phyloP scores from a whole-genome alignment of 2,113 vertebrate species.

The Centropus bengalensis region DNA sequence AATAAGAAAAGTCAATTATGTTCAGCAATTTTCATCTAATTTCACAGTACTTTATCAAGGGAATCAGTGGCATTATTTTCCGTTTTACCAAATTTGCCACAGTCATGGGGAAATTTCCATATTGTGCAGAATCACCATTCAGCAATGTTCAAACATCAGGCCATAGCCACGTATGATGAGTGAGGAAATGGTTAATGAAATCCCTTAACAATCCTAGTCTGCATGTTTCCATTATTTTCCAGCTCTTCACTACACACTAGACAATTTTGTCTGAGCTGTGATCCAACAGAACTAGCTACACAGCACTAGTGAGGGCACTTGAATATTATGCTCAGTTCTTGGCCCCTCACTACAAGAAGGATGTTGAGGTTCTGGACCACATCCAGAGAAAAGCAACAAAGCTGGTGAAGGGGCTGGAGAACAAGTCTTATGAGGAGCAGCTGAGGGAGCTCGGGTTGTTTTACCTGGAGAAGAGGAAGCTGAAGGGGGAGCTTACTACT shows the following conservation, averaged over 20 bases:
- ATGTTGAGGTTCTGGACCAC: too few relatives aligned
- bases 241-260: background rate
- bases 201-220: background rate
- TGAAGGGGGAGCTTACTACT: too few relatives aligned
- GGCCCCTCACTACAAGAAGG: too few relatives aligned
- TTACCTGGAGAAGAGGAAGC: too few relatives aligned
- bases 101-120: background rate
- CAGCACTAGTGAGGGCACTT: too few relatives aligned
- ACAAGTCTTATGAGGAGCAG: too few relatives aligned
- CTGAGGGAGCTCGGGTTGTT: too few relatives aligned
- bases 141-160: background rate
- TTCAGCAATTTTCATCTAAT: background rate
- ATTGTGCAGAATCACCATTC: background rate
- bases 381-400: too few relatives aligned
- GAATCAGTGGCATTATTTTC: background rate
- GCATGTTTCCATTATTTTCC: background rate
- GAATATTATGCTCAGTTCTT: too few relatives aligned
- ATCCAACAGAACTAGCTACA: background rate
- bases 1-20: background rate
- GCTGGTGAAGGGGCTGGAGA: too few relatives aligned
- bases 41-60: background rate
- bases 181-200: background rate
- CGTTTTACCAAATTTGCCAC: background rate
- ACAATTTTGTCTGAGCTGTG: background rate
- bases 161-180: background rate